These are phyloP conservation scores for Harpalus rubripes DNA, from an alignment of 2,888 invertebrate genomes.

Conservation along the genomic window DNA sequence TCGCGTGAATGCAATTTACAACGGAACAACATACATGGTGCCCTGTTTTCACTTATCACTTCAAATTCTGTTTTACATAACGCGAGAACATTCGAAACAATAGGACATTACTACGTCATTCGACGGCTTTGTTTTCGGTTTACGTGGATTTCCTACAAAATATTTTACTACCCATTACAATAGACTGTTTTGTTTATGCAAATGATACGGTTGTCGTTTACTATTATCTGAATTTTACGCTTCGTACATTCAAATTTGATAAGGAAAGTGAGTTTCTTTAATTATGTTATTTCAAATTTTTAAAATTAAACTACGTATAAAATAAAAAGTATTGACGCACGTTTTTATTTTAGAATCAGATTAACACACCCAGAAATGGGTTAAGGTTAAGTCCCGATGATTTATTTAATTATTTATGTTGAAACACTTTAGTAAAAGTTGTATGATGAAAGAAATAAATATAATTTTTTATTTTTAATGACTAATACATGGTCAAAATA, in stretches of 20 bases:
- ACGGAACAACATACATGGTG: slow-evolving; percentile 30
- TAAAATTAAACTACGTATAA: too few relatives aligned
- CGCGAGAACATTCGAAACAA: slow-evolving; percentile 11
- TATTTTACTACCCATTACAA: background rate
- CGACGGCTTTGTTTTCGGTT: slow-evolving; percentile 22
- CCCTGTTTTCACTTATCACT: slow-evolving; percentile 20
- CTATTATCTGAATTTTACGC: slow-evolving; percentile 4
- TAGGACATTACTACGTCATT: slow-evolving; percentile 32
- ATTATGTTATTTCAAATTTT: too few relatives aligned
- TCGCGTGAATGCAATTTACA: background rate
- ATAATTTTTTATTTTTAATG: too few relatives aligned
- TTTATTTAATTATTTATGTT: too few relatives aligned
- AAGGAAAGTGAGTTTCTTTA: too few relatives aligned
- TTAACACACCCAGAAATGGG: too few relatives aligned
- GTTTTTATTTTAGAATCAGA: too few relatives aligned
- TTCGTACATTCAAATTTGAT: background rate
- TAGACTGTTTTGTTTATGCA: slow-evolving; percentile 8
- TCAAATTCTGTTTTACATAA: slow-evolving; percentile 18
- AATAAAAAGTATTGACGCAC: too few relatives aligned
- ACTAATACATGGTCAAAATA: too few relatives aligned
- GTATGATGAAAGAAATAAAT: too few relatives aligned
- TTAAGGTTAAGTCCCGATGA: too few relatives aligned
- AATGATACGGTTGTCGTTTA: slow-evolving; percentile 8
- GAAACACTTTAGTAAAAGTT: too few relatives aligned
- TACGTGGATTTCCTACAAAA: slow-evolving; percentile 36